Conservation (phyloP, 2,797 vertebrate genomes). For the Linurgus olivaceus region DNA sequence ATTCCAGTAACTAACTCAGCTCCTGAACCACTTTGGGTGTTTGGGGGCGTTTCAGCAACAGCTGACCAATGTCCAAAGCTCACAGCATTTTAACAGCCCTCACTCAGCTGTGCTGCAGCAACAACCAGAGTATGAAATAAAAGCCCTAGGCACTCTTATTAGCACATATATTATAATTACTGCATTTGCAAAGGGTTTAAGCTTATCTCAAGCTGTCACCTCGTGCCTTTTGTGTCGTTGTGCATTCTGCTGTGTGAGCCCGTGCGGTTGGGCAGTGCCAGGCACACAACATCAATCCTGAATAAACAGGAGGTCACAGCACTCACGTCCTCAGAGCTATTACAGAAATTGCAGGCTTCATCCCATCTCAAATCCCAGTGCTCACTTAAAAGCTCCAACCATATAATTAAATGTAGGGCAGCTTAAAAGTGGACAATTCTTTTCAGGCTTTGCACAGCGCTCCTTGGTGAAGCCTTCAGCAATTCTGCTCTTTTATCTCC, state of each 20-base stretch:
- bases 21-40: background rate
- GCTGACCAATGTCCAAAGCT: background rate
- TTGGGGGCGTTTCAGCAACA: background rate
- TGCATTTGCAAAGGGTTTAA: background rate
- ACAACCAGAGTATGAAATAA: background rate
- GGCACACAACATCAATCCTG: conserved; percentile 41
- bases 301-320: conserved; percentile 62
- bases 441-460: background rate
- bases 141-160: background rate
- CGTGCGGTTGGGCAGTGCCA: background rate
- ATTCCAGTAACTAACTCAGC: background rate
- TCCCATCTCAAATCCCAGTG: conserved; percentile 22
- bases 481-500: conserved; percentile 7
- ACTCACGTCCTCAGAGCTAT: conserved; percentile 40
- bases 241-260: conserved; percentile 20
- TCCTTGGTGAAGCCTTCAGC: background rate
- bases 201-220: conserved; percentile 13
- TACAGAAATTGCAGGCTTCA: conserved; percentile 49
- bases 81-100: background rate
- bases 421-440: conserved; percentile 33
- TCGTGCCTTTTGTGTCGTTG: background rate
- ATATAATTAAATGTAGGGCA: conserved; percentile 57
- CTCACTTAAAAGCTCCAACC: conserved; percentile 45
- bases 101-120: background rate
- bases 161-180: background rate